Evolutionary conservation across 2,113 vertebrate species (phyloP).

Genomic region (Agapornis roseicollis): DNA sequence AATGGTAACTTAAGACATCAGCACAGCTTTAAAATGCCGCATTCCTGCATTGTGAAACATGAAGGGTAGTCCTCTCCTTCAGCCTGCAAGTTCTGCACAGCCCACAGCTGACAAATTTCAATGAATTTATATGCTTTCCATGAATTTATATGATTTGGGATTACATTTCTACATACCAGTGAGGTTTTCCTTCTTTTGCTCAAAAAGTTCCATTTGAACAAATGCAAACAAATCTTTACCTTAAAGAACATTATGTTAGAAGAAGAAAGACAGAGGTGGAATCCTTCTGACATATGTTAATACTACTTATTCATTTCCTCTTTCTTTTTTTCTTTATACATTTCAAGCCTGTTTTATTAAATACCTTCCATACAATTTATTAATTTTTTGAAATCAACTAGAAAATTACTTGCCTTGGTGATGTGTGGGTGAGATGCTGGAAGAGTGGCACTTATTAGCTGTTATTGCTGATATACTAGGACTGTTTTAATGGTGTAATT

Average conservation of each 20-base stretch:
- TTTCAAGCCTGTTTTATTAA: not conserved
- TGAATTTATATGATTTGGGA: not conserved
- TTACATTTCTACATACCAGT: not conserved
- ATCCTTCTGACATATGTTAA: slow-evolving; percentile 7
- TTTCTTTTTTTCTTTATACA: not conserved
- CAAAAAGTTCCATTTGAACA: slow-evolving; percentile 44
- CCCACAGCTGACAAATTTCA: not conserved
- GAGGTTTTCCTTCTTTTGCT: not conserved
- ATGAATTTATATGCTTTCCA: not conserved
- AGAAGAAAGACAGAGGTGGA: slow-evolving; percentile 28
- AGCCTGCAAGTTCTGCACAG: not conserved
- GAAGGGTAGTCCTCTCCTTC: not conserved
- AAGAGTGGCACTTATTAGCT: not conserved
- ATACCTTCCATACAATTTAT: not conserved
- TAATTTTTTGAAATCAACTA: not conserved
- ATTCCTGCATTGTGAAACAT: not conserved
- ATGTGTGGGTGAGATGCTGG: not conserved
- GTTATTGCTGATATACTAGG: not conserved
- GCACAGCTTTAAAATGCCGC: slow-evolving; percentile 34
- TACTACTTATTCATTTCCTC: not conserved
- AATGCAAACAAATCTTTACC: slow-evolving; percentile 21
- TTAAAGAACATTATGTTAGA: not conserved
- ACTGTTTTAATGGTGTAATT: not conserved
- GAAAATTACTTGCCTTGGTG: not conserved
- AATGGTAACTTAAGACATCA: not conserved